Percentiles rank a stretch among this genome's conserved stretches.
Conservation (phyloP, 2,797 vertebrate species). For the Anabas testudineus region DNA sequence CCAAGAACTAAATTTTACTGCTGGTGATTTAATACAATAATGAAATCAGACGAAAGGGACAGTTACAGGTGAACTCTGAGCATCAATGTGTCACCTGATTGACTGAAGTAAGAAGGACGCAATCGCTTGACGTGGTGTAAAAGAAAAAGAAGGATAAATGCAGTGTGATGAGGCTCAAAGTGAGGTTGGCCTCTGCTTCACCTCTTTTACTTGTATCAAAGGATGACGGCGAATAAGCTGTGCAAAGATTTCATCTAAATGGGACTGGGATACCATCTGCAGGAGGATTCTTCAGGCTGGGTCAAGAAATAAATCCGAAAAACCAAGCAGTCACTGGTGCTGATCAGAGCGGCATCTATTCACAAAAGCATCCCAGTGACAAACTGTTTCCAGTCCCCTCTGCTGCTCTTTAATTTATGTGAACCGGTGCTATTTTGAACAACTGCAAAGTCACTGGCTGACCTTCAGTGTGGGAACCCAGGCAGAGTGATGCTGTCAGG, state of each 20-base stretch:
- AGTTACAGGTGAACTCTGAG: too few species aligned
- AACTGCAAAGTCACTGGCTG: constrained; percentile 84
- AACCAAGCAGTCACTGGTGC: constrained; percentile 58
- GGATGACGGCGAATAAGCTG: constrained; percentile 11
- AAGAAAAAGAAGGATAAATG: constrained; percentile 2
- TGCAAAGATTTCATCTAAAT: constrained; percentile 38
- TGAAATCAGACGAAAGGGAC: too few species aligned
- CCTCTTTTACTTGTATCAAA: background rate
- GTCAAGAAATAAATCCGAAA: constrained; percentile 45
- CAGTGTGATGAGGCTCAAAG: constrained; percentile 22
- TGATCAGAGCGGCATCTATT: constrained; percentile 44
- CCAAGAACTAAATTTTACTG: too few species aligned
- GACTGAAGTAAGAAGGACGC: background rate
- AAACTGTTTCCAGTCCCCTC: constrained; percentile 12
- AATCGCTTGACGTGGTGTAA: constrained; percentile 7
- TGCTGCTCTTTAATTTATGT: constrained; percentile 49
- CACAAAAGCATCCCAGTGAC: constrained; percentile 26
- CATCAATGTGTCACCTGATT: constrained; percentile 6
- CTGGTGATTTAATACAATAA: too few species aligned
- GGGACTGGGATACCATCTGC: constrained; percentile 60
- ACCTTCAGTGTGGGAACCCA: constrained; percentile 77
- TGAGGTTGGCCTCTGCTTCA: background rate
- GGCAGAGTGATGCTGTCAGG: constrained; percentile 34
- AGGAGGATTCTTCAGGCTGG: constrained; percentile 23
- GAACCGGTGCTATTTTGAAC: constrained; percentile 59